Base-by-base conservation (phyloP, 92 coral and sea anemone genomes). In the Micromussa lordhowensis region DNA sequence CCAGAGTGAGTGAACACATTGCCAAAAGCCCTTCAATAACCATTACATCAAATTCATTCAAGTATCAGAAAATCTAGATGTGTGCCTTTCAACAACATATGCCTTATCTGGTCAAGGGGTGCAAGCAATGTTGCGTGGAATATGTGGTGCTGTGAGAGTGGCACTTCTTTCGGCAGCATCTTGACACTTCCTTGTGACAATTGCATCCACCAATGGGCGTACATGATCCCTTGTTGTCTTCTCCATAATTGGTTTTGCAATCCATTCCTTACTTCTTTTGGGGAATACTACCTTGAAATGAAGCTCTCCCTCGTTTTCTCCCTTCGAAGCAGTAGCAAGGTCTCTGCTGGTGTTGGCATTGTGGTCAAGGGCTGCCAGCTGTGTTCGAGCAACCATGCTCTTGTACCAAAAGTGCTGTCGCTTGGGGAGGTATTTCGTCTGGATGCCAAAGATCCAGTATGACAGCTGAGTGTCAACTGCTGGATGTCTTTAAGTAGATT, bases 321-420 rank as follows among this genome's bases (percentile, higher is more conserved):
- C 90, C 66, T n/a, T 73, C 49, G 90, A 70, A 51, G 87, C 79
- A 17, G 78, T 54, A 29, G 93, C 93, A 54, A 86, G 91, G 61
- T 86, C 59, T 54, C 93, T 80, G 75, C 91, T 82, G 24, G 88
- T 87, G 80, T 91, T 91, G 21, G 91, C 88, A 35, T 91, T 91
- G 88, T 91, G 90, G 68, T 90, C 80, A 64, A 91, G 91, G 64
- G 91, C 91, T 81, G 93, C 93, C 51, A 91, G 68, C 83, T 91
- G 81, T 71, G 93, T 86, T 29, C 91, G 90, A 74, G 93, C 93
- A 32, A 91, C 71, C 93, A 87, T 87, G 71, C 88, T 88, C 31
- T 83, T 83, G 36, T 68, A 81, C 66, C 88, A 91, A 75, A 91
- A 81, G 87, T 91, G 93, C 77, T 86, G 90, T 31, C 93, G 84